phyloP scores from a whole-genome alignment of 2,888 invertebrate species.

The Plagodis dolabraria region DNA sequence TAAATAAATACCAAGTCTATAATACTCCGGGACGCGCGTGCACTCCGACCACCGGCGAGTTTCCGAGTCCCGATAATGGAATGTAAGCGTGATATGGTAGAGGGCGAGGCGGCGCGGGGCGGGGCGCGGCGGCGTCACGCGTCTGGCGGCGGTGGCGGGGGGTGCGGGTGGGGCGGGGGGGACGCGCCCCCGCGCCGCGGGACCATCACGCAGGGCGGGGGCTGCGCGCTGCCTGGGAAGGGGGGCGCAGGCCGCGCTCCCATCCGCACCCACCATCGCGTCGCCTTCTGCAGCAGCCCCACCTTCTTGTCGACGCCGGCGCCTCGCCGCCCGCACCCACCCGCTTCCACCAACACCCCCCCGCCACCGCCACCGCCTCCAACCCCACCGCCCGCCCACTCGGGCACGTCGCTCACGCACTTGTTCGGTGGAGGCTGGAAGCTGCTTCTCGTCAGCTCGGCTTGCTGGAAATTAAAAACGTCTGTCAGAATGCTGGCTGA shows the following conservation, averaged over 20 bases:
- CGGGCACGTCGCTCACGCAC: slow-evolving; percentile 88
- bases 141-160: slow-evolving; percentile 55
- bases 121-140: slow-evolving; percentile 58
- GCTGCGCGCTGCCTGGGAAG: slow-evolving; percentile 35
- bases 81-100: slow-evolving; percentile 80
- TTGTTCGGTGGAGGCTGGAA: slow-evolving; percentile 88
- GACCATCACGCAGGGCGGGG: slow-evolving; percentile 47
- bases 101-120: slow-evolving; percentile 45
- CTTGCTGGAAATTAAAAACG: slow-evolving; percentile 77
- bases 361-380: slow-evolving; percentile 40
- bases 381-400: slow-evolving; percentile 71
- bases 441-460: slow-evolving; percentile 88
- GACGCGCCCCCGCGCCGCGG: slow-evolving; percentile 58
- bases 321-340: slow-evolving; percentile 35
- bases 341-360: slow-evolving; percentile 40
- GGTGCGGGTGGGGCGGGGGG: slow-evolving; percentile 56
- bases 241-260: slow-evolving; percentile 61
- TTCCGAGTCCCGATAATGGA: slow-evolving; percentile 79
- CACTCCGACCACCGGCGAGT: slow-evolving; percentile 56
- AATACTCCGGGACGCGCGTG: slow-evolving; percentile 74
- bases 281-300: slow-evolving; percentile 81
- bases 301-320: slow-evolving; percentile 70
- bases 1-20: slow-evolving; percentile 83
- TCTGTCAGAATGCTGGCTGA: too few relatives aligned
- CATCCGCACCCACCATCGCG: slow-evolving; percentile 82